Evolutionary conservation across 1,140 invertebrate genomes (phyloP).

Genomic region (Drosophila novamexicana): DNA sequence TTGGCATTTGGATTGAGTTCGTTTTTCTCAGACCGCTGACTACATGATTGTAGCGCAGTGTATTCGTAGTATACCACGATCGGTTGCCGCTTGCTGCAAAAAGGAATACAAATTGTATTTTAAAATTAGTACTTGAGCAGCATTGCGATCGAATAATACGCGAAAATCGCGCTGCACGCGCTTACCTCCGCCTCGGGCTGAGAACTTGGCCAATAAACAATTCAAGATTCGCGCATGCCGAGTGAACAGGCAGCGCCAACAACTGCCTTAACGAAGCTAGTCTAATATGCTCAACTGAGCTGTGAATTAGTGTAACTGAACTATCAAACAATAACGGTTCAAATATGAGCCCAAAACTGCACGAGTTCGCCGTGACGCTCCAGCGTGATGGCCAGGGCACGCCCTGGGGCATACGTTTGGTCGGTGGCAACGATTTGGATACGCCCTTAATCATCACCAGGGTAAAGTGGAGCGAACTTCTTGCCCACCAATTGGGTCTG

Average conservation of each 20-base stretch:
- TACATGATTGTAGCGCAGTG: conserved; percentile 68
- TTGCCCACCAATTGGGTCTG: neutral
- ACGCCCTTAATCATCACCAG: conserved; percentile 95
- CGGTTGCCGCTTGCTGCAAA: conserved; percentile 57
- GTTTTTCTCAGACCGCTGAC: conserved; percentile 69
- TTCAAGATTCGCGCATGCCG: conserved; percentile 31
- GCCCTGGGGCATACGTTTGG: conserved; percentile 96
- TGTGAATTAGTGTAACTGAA: neutral
- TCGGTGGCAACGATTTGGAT: conserved; percentile 94
- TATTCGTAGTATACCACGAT: conserved; percentile 70
- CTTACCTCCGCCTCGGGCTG: conserved; percentile 53
- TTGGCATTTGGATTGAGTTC: conserved; percentile 78
- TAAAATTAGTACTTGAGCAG: conserved; percentile 84
- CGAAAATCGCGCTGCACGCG: conserved; percentile 66
- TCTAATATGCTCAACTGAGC: conserved; percentile 24
- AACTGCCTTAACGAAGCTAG: neutral
- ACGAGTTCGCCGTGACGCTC: conserved; percentile 90
- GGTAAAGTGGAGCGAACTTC: conserved; percentile 85
- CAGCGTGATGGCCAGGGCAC: conserved; percentile 90
- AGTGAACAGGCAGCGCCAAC: neutral
- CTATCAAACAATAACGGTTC: neutral
- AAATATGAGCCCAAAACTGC: conserved; percentile 87
- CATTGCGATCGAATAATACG: conserved; percentile 83
- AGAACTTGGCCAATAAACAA: conserved; percentile 54
- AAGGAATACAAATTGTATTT: conserved; percentile 80